Percentiles rank a stretch among this genome's conserved stretches.
Conservation (phyloP, 1,140 invertebrate species). For the Drosophila malerkotliana region DNA sequence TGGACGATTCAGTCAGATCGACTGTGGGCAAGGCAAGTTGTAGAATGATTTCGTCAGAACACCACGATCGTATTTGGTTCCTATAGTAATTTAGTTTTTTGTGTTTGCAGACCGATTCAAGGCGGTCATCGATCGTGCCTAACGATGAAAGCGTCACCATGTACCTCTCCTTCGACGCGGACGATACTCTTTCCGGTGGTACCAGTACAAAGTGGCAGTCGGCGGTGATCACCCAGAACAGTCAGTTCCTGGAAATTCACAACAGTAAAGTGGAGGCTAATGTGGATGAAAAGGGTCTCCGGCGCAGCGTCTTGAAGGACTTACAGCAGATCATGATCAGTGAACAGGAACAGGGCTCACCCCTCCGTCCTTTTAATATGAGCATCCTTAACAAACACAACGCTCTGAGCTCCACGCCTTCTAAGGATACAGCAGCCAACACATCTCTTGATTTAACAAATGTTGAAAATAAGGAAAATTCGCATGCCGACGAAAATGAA, state of each 20-base stretch:
- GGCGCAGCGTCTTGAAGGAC: constrained; percentile 39
- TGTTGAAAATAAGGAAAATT: constrained; percentile 66
- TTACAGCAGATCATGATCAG: constrained; percentile 20
- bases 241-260: constrained; percentile 56
- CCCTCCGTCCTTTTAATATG: constrained; percentile 64
- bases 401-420: constrained; percentile 67
- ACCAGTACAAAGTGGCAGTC: constrained; percentile 64
- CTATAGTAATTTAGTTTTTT: background rate
- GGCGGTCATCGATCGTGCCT: constrained; percentile 40
- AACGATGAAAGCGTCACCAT: constrained; percentile 65
- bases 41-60: background rate
- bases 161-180: constrained; percentile 75
- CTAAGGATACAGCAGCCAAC: constrained; percentile 34
- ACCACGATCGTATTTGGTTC: background rate
- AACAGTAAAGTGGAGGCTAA: constrained; percentile 43
- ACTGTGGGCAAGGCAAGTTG: constrained; percentile 36
- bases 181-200: constrained; percentile 52
- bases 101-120: constrained; percentile 36
- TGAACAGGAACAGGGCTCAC: constrained; percentile 46
- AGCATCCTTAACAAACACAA: constrained; percentile 66
- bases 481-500: constrained; percentile 35
- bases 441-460: background rate
- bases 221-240: constrained; percentile 39
- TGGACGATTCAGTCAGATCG: constrained; percentile 65
- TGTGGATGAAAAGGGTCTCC: constrained; percentile 45